Percentiles rank a stretch among this genome's conserved stretches.
These are phyloP conservation scores for Xylocampa areola DNA, from an alignment of 2,888 invertebrate genomes.

Conservation along the genomic window DNA sequence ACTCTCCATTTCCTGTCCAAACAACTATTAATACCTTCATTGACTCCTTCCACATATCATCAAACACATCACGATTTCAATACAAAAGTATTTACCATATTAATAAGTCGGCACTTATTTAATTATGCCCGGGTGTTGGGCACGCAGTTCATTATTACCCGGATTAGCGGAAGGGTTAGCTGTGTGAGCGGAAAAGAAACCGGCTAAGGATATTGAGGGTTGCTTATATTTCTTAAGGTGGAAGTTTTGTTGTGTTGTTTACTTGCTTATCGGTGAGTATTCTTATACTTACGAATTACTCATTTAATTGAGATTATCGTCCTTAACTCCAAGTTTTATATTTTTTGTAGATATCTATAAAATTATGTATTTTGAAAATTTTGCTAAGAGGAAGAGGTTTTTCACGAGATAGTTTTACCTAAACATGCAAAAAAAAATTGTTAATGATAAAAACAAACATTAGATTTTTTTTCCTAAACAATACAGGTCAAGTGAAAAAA, in stretches of 20 bases:
- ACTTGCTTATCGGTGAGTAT: constrained; percentile 22
- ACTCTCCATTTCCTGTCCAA: constrained; percentile 9
- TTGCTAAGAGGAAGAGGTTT: no score
- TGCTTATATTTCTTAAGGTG: constrained; percentile 57
- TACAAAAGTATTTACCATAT: constrained; percentile 55
- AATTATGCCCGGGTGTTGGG: constrained; percentile 63
- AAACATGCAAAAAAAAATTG: no score
- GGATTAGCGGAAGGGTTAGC: constrained; percentile 81
- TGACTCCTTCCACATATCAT: constrained; percentile 16
- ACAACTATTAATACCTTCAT: constrained; percentile 15
- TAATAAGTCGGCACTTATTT: constrained; percentile 65
- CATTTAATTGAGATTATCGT: neutral
- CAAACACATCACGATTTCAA: constrained; percentile 50
- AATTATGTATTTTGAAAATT: no score
- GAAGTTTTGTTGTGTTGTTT: constrained; percentile 47
- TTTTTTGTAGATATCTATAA: no score
- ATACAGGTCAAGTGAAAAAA: no score
- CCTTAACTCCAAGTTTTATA: no score
- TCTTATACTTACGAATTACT: constrained; percentile 4
- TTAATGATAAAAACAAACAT: no score
- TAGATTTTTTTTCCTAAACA: no score
- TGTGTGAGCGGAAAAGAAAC: constrained; percentile 70
- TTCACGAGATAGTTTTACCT: no score
- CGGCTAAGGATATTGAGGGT: constrained; percentile 61
- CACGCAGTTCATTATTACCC: constrained; percentile 78